Base-by-base conservation (phyloP, 2,888 invertebrate genomes). In the Anthophora plumipes region DNA sequence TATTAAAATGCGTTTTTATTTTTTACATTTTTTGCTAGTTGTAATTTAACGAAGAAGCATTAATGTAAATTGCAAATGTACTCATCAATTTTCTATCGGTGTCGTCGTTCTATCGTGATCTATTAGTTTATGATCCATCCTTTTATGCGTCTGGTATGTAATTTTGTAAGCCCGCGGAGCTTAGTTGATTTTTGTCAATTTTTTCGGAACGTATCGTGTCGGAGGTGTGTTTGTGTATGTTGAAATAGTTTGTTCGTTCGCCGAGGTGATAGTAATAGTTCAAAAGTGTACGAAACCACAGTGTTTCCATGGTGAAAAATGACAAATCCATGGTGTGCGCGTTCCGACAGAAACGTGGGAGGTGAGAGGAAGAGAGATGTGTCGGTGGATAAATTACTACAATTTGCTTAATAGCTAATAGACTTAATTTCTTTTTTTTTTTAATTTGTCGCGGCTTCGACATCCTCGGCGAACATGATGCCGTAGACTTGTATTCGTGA, bases 371-470 rank as follows among this genome's bases (percentile, higher is more conserved):
- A 83, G 75, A 83, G 83, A 86, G 84, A 88, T 88, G 88, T 86
- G 86, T 88, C 84, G 88, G 85, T 84, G 86, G 86, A 88, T 88
- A 84, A 88, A 88, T 88, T 89, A 88, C 89, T 89, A 89, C 90
- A 91, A 92, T 92, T 92, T 91, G 89, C 91, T 92, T 90, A 90
- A 92, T 90, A 91, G 91, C 89, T 91, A 90, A 92, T 91, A 90
- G 90, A 72, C 72, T 77, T 52, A 68, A 72, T 78, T 67, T 59
- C 52, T 60, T 31, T 41, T 12, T 12, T 37, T 66, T 69, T 68
- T 69, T 59, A 46, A 69, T 69, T 57, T 59, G 11, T 50, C 25
- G 43, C 11, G 63, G 22, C 17, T 52, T 73, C 54, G 17, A 43
- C 41, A n/a, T 46, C 12, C 9, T 70, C 25, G 39, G 39, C 41